Conservation (phyloP, 2,888 invertebrate genomes). For the Gymnocheta viridis region DNA sequence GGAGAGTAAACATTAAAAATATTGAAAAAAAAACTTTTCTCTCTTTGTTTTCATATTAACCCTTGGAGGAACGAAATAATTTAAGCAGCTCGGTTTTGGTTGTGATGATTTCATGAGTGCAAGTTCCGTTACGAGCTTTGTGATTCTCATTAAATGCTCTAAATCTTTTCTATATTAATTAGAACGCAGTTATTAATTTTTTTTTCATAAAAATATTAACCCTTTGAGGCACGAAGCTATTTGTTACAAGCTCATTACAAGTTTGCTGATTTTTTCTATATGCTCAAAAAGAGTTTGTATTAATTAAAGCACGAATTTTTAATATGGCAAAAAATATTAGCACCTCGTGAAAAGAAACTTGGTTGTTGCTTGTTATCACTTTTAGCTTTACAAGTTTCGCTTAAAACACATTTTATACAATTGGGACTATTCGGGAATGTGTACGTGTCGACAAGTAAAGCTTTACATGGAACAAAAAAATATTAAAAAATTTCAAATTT, state of each 20-base stretch:
- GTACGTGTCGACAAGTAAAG: too few relatives aligned
- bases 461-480: too few relatives aligned
- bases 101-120: background rate
- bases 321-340: too few relatives aligned
- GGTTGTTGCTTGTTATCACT: too few relatives aligned
- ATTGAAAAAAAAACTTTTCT: background rate
- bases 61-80: background rate
- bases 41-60: background rate
- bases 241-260: background rate
- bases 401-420: too few relatives aligned
- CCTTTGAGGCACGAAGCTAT: background rate
- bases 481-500: too few relatives aligned
- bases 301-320: too few relatives aligned
- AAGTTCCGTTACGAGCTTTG: background rate
- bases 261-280: too few relatives aligned
- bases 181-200: background rate
- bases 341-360: too few relatives aligned
- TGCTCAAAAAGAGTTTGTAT: too few relatives aligned
- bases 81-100: background rate
- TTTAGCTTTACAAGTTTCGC: too few relatives aligned
- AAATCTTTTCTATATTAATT: background rate
- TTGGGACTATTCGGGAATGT: too few relatives aligned
- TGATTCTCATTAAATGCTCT: background rate
- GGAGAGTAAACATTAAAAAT: background rate
- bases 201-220: background rate